Conservation (phyloP, 2,113 vertebrate species). For the Craseonycteris thonglongyai region DNA sequence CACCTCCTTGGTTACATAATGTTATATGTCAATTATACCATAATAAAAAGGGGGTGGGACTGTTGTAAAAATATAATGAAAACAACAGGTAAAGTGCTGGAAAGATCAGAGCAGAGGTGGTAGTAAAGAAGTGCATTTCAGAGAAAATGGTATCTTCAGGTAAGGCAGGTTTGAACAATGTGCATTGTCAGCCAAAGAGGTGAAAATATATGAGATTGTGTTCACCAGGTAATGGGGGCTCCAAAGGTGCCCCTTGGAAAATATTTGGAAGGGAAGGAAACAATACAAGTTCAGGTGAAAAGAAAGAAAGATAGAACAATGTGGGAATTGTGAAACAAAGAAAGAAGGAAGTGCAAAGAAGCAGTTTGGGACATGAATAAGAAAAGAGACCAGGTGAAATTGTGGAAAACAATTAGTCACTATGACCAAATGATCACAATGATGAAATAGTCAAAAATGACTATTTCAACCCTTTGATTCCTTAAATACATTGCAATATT, state of each 20-base stretch:
- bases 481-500: not conserved
- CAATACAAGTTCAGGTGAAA: not conserved
- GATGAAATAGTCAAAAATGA: not conserved
- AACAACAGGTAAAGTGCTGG: not conserved
- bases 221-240: not conserved
- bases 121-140: not conserved
- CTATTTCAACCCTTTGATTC: not conserved
- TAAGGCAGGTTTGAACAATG: not conserved
- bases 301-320: not conserved
- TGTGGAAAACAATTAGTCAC: not conserved
- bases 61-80: not conserved
- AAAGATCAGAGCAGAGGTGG: not conserved
- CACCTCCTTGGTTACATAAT: not conserved
- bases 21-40: not conserved
- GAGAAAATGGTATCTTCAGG: not conserved
- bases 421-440: not conserved
- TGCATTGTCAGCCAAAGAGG: not conserved
- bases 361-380: not conserved
- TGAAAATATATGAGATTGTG: not conserved
- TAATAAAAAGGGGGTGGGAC: not conserved
- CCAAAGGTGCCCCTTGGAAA: not conserved
- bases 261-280: not conserved
- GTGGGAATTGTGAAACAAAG: not conserved
- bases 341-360: not conserved
- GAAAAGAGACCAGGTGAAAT: not conserved